Percentiles rank a stretch among this genome's conserved stretches.
Evolutionary conservation across 2,888 invertebrate species (phyloP).

Genomic region (Rugalucina vietnamica): DNA sequence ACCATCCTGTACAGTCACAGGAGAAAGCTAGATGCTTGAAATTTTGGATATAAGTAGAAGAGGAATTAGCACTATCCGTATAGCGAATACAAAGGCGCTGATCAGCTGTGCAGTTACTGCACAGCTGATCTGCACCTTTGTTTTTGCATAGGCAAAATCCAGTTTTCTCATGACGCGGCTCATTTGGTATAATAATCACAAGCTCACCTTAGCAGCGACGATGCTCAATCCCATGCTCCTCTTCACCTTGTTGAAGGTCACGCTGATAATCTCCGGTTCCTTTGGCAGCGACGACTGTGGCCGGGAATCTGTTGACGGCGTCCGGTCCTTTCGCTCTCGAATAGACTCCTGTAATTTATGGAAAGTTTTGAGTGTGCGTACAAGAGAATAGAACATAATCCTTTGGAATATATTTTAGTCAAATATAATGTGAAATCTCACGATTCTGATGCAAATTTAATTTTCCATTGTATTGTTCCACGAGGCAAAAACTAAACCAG

Average conservation of each 20-base stretch:
- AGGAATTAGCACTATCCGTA: too few species aligned
- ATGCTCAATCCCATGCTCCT: slow-evolving; percentile 99
- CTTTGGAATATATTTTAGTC: not conserved
- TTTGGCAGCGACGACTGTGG: slow-evolving; percentile 51
- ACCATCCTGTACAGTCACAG: too few species aligned
- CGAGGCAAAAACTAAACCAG: too few species aligned
- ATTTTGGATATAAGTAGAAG: too few species aligned
- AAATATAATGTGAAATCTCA: not conserved
- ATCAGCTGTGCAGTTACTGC: too few species aligned
- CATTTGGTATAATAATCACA: not conserved
- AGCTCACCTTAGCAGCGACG: slow-evolving; percentile 95
- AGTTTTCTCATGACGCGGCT: not conserved
- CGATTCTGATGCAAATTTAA: too few species aligned
- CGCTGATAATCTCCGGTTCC: slow-evolving; percentile 90
- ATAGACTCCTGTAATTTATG: slow-evolving; percentile 61
- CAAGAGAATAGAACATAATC: slow-evolving; percentile 57
- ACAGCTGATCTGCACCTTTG: too few species aligned
- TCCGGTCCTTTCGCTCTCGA: slow-evolving; percentile 50
- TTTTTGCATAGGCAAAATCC: too few species aligned
- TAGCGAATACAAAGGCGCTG: too few species aligned
- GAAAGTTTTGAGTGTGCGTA: slow-evolving; percentile 45
- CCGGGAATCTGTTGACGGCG: slow-evolving; percentile 40
- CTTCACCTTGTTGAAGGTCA: slow-evolving; percentile 96
- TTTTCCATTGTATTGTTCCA: too few species aligned
- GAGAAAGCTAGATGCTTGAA: too few species aligned